These are phyloP conservation scores for Caenorhabditis macrosperma DNA, from an alignment of 2,888 invertebrate species.

Conservation along the genomic window DNA sequence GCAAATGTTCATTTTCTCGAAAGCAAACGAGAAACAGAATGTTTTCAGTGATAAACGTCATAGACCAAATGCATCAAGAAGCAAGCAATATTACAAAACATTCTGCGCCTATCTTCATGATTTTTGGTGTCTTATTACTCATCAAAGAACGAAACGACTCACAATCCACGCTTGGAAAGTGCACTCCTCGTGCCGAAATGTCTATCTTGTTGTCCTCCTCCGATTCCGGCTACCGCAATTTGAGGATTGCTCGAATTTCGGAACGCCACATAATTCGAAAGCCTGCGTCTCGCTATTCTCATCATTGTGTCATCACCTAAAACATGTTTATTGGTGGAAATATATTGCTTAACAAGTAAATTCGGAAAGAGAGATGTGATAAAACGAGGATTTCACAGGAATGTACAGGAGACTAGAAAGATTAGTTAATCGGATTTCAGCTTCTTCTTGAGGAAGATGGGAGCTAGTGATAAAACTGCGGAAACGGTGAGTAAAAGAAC, in stretches of 20 bases:
- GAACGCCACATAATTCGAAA: background rate
- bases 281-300: slow-evolving; percentile 27
- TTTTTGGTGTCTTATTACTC: slow-evolving; percentile 57
- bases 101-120: slow-evolving; percentile 23
- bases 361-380: background rate
- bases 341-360: background rate
- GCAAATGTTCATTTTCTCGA: slow-evolving; percentile 5
- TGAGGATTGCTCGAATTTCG: background rate
- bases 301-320: slow-evolving; percentile 58
- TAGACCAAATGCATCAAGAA: slow-evolving; percentile 13
- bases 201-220: slow-evolving; percentile 5
- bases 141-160: slow-evolving; percentile 47
- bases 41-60: slow-evolving; percentile 43
- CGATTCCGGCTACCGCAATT: background rate
- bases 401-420: background rate
- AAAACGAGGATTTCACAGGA: background rate
- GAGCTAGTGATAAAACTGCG: slow-evolving; percentile 89
- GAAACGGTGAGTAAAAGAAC: slow-evolving; percentile 84
- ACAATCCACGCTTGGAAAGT: slow-evolving; percentile 36
- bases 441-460: slow-evolving; percentile 85
- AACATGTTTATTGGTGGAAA: slow-evolving; percentile 34
- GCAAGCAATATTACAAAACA: slow-evolving; percentile 46
- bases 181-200: slow-evolving; percentile 15
- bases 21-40: background rate
- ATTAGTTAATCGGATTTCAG: slow-evolving; percentile 50